Evolutionary conservation across 1,140 invertebrate genomes (phyloP).

Genomic region (Trichogramma pretiosum): DNA sequence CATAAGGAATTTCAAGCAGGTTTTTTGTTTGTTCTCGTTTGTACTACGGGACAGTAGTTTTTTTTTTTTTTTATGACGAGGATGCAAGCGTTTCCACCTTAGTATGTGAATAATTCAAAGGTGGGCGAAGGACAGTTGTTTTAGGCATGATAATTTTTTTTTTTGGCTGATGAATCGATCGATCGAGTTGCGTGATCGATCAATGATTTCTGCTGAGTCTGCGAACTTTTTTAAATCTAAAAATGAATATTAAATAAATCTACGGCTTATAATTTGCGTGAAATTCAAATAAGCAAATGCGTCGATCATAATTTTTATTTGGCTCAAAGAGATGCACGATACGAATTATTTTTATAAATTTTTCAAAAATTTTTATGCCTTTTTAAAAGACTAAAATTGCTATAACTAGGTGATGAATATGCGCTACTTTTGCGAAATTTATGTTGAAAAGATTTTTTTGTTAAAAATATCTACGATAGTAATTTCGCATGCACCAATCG

Average conservation of each 20-base stretch:
- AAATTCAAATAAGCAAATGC: conserved; percentile 4
- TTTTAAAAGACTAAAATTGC: too few species aligned
- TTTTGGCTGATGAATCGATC: conserved; percentile 7
- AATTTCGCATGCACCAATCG: conserved; percentile 34
- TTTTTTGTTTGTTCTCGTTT: neutral
- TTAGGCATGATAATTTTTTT: conserved; percentile 6
- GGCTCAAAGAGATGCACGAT: too few species aligned
- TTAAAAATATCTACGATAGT: conserved; percentile 14
- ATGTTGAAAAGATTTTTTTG: too few species aligned
- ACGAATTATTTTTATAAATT: too few species aligned
- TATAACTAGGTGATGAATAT: too few species aligned
- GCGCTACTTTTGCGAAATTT: too few species aligned
- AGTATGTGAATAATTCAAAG: neutral
- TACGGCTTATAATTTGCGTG: too few species aligned
- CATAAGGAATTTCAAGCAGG: conserved; percentile 13
- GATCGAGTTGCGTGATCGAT: neutral
- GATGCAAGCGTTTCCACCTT: conserved; percentile 21
- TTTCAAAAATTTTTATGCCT: too few species aligned
- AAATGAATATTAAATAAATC: too few species aligned
- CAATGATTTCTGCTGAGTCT: conserved; percentile 8
- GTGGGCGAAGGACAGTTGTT: conserved; percentile 9
- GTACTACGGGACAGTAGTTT: too few species aligned
- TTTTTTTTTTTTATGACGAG: conserved; percentile 5
- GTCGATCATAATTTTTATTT: neutral
- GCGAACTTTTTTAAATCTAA: conserved; percentile 13